Base-by-base conservation (phyloP, 2,888 invertebrate genomes). In the Furcula furcula region DNA sequence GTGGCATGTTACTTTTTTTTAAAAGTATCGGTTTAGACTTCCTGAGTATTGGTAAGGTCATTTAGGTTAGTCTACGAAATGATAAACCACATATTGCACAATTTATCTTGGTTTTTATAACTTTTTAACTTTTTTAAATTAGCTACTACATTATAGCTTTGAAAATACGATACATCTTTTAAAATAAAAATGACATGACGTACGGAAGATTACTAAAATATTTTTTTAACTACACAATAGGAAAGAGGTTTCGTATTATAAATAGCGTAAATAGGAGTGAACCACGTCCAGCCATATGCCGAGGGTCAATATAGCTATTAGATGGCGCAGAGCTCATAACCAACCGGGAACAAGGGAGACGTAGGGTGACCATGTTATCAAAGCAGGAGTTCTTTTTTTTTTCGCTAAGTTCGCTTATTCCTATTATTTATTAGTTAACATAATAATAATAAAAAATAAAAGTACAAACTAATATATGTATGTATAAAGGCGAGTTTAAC, bases 251-350 rank as follows among this genome's bases (percentile, higher is more conserved):
- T 32, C 22, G 20, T 32, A 38, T n/a, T 45, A 48, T 33, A 39
- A 37, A 43, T 42, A 40, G 37, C 30, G 23, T 29, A 18, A 23
- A 29, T 22, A 31, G 35, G 37, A 40, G 40, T 44, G 21, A 39
- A 42, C 36, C 13, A 34, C 27, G 42, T 34, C 31, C 36, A 34
- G 46, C 11, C 22, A 36, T 28, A 27, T 10, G 31, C 46, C 28
- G 54, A 65, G 69, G 75, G 75, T 74, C 78, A 77, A 78, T 81
- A 77, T 74, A 74, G 80, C 74, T 76, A 81, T 79, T 79, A 76
- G 71, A 66, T 62, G 72, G 70, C 66, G 69, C 64, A 68, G 68
- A 53, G 66, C 55, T 59, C 55, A 63, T 69, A 65, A 70, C 77
- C 72, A n/a, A 76, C 69, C 38, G 67, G 28, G 16, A 34, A 50